phyloP scores from a whole-genome alignment of 1,140 invertebrate genomes.

The Bombus soroeensis region DNA sequence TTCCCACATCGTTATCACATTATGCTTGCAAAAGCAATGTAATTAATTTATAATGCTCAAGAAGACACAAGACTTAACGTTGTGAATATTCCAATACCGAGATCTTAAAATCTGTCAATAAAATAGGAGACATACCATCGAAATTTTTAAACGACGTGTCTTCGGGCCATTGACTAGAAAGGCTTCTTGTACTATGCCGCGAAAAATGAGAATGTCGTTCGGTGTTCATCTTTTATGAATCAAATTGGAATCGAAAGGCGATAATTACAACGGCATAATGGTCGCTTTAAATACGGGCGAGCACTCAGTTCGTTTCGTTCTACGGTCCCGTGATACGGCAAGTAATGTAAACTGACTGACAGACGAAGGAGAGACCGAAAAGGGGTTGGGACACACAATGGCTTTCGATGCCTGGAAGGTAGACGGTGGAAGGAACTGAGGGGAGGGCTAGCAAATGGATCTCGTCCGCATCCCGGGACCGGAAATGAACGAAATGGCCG shows the following conservation, averaged over 20 bases:
- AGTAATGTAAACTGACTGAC: constrained; percentile 78
- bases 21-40: neutral
- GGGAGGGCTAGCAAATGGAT: constrained; percentile 77
- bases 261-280: constrained; percentile 77
- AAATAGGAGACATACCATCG: neutral
- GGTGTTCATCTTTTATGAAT: constrained; percentile 61
- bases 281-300: constrained; percentile 71
- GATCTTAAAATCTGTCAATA: neutral
- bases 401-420: constrained; percentile 74
- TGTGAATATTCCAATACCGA: neutral
- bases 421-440: constrained; percentile 66
- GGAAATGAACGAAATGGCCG: constrained; percentile 83
- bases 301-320: constrained; percentile 47
- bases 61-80: neutral
- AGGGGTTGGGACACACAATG: constrained; percentile 73
- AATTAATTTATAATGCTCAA: neutral
- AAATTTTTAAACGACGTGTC: constrained; percentile 29
- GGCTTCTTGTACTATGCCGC: too few species aligned
- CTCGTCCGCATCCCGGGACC: constrained; percentile 73
- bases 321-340: constrained; percentile 37
- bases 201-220: neutral
- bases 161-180: neutral
- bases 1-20: neutral
- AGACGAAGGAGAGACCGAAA: constrained; percentile 67
- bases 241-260: constrained; percentile 73